phyloP scores from a whole-genome alignment of 2,888 invertebrate genomes.

The Pharmacophagus antenor region DNA sequence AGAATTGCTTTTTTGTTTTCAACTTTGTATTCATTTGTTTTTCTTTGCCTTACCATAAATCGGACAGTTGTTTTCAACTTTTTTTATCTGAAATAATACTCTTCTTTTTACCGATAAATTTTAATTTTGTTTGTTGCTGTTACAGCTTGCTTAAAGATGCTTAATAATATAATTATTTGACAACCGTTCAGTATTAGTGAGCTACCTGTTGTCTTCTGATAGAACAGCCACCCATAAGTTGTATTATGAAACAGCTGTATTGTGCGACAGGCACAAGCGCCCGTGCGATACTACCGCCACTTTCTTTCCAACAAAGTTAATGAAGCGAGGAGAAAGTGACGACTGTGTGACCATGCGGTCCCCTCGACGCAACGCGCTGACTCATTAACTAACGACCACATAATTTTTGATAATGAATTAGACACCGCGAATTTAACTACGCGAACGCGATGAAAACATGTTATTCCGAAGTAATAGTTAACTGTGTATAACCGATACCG shows the following conservation, averaged over 20 bases:
- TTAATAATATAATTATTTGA: too few relatives aligned
- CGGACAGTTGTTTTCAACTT: too few relatives aligned
- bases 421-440: too few relatives aligned
- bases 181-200: neutral
- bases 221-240: neutral
- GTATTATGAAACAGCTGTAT: slow-evolving; percentile 15
- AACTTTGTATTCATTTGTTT: neutral
- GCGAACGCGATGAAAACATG: slow-evolving; percentile 2
- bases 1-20: too few relatives aligned
- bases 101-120: neutral
- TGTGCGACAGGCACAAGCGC: slow-evolving; percentile 34
- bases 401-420: slow-evolving; percentile 33
- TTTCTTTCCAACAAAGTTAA: slow-evolving; percentile 76
- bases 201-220: neutral
- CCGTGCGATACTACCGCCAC: slow-evolving; percentile 68
- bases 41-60: too few relatives aligned
- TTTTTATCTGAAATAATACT: neutral
- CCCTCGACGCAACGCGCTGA: slow-evolving; percentile 73
- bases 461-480: neutral
- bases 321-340: slow-evolving; percentile 79
- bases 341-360: slow-evolving; percentile 62
- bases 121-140: neutral
- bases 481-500: neutral
- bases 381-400: slow-evolving; percentile 51
- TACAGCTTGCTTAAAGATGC: neutral